Percentiles rank a stretch among this genome's conserved stretches.
These are phyloP conservation scores for Pseudopleuronectes americanus DNA, from an alignment of 2,797 vertebrate species.

Conservation along the genomic window DNA sequence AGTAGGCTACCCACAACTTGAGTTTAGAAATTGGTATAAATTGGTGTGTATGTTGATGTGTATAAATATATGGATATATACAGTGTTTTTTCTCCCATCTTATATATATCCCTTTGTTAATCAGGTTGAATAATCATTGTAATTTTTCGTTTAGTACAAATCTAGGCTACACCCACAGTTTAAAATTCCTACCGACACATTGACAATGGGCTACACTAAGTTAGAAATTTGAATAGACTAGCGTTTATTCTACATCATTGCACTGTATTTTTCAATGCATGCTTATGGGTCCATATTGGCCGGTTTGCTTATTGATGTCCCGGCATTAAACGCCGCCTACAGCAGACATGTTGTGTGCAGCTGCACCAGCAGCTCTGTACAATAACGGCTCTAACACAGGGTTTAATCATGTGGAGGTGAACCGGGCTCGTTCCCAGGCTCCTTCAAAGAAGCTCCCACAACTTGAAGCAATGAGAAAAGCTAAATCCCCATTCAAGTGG, in stretches of 20 bases:
- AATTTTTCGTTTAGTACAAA: no score
- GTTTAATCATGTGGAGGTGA: slow-evolving; percentile 53
- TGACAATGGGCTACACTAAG: background rate
- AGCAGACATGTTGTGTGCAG: slow-evolving; percentile 5
- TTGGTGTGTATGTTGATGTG: background rate
- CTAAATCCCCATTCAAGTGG: slow-evolving; percentile 61
- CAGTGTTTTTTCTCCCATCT: no score
- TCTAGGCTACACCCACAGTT: no score
- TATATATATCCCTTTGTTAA: no score
- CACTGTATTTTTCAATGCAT: background rate
- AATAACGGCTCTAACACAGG: slow-evolving; percentile 10
- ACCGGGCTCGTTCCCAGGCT: slow-evolving; percentile 49
- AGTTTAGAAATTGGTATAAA: no score
- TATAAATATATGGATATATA: background rate
- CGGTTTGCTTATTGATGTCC: background rate
- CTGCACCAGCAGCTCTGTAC: slow-evolving; percentile 25
- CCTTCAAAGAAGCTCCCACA: slow-evolving; percentile 48
- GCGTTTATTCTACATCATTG: background rate
- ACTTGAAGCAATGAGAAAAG: slow-evolving; percentile 25
- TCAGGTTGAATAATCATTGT: no score
- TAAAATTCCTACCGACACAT: background rate
- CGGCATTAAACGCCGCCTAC: background rate
- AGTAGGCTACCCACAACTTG: no score
- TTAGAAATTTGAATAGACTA: background rate
- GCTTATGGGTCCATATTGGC: background rate